These are phyloP conservation scores for Mesocricetus auratus DNA, from an alignment of 2,113 vertebrate species.

Conservation along the genomic window DNA sequence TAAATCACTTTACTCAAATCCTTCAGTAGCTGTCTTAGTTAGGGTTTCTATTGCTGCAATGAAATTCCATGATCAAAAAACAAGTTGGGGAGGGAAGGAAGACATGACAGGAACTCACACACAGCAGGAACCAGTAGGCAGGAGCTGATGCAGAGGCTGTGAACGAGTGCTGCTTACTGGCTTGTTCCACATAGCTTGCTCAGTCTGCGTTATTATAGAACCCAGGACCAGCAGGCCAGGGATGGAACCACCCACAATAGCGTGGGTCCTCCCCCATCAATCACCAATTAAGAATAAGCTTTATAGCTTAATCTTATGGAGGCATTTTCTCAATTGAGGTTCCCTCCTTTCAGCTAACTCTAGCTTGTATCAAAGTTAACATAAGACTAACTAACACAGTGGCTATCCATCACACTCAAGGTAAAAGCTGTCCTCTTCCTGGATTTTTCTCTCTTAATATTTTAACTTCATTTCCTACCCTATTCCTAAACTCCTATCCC, in stretches of 20 bases:
- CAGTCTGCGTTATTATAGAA: neutral
- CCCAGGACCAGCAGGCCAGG: neutral
- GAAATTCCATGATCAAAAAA: neutral
- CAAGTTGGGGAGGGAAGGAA: neutral
- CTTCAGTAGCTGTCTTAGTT: neutral
- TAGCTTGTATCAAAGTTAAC: neutral
- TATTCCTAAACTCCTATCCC: neutral
- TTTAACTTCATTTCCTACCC: neutral
- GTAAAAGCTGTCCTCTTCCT: neutral
- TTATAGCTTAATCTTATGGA: neutral
- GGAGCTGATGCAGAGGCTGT: neutral
- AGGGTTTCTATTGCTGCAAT: neutral
- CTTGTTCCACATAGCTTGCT: neutral
- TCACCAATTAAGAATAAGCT: neutral
- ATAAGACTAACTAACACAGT: neutral
- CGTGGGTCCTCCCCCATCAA: neutral
- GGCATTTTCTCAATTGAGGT: neutral
- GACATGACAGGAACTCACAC: neutral
- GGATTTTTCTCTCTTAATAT: neutral
- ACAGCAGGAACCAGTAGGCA: neutral
- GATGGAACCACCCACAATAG: neutral
- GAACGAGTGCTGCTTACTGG: neutral
- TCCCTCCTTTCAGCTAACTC: neutral
- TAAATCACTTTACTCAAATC: neutral
- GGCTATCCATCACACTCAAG: neutral